Evolutionary conservation across 2,888 invertebrate genomes (phyloP).

Genomic region (Lepeophtheirus nordmannii): DNA sequence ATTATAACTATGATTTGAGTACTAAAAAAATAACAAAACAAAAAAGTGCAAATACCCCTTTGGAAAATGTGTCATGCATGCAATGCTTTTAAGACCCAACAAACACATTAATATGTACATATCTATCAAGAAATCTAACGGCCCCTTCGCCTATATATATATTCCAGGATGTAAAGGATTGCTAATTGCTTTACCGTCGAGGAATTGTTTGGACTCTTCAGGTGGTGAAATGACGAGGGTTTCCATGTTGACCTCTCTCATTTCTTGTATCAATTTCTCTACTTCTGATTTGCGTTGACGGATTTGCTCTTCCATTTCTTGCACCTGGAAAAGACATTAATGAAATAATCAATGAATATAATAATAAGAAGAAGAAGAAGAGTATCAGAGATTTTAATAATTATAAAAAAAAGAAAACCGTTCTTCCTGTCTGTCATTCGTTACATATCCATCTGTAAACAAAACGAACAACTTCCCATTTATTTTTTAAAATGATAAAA

Average conservation of each 20-base stretch:
- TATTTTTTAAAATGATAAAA: too few relatives aligned
- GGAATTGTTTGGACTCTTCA: slow-evolving; percentile 62
- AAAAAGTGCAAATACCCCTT: slow-evolving; percentile 9
- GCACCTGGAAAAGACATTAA: slow-evolving; percentile 24
- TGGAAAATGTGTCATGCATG: neutral
- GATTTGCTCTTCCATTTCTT: slow-evolving; percentile 27
- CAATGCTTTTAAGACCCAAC: neutral
- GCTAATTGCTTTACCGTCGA: slow-evolving; percentile 50
- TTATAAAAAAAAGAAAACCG: neutral
- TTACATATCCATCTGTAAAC: too few relatives aligned
- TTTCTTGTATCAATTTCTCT: slow-evolving; percentile 28
- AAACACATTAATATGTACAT: slow-evolving; percentile 16
- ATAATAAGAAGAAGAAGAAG: too few relatives aligned
- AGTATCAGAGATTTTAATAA: too few relatives aligned
- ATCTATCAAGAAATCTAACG: slow-evolving; percentile 14
- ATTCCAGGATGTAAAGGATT: too few relatives aligned
- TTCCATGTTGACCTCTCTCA: slow-evolving; percentile 62
- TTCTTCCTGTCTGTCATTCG: too few relatives aligned
- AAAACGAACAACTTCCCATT: too few relatives aligned
- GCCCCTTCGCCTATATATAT: too few relatives aligned
- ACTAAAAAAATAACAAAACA: neutral
- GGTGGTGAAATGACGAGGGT: slow-evolving; percentile 63
- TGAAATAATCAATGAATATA: too few relatives aligned
- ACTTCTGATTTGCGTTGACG: slow-evolving; percentile 27
- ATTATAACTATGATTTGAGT: too few relatives aligned